Percentiles rank a stretch among this genome's conserved stretches.
These are phyloP conservation scores for Labeo rohita DNA, from an alignment of 2,113 vertebrate species.

Conservation along the genomic window DNA sequence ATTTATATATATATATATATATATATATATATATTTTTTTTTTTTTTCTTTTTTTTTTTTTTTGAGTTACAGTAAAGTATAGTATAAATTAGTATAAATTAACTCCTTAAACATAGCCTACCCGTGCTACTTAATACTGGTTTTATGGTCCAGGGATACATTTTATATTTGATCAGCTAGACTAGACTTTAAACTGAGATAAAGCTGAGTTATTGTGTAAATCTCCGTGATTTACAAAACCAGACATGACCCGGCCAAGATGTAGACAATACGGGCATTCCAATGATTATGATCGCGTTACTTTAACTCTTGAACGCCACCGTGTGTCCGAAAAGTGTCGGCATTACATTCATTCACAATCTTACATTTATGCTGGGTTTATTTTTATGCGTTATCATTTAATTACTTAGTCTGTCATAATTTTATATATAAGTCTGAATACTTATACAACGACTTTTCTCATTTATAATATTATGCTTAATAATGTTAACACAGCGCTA, in stretches of 20 bases:
- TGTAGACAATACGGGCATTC: neutral
- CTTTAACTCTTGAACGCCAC: neutral
- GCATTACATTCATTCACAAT: neutral
- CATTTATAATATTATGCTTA: neutral
- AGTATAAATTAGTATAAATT: no score
- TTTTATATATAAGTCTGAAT: neutral
- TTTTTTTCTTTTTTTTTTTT: no score
- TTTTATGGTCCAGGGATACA: no score
- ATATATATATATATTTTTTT: no score
- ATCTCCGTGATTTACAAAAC: neutral
- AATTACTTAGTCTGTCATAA: neutral
- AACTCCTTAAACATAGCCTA: no score
- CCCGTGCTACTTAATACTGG: no score
- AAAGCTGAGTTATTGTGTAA: neutral
- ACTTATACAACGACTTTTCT: neutral
- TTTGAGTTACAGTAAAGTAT: no score
- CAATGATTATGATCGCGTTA: no score
- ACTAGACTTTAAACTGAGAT: neutral
- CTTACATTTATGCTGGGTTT: neutral
- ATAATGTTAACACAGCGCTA: neutral
- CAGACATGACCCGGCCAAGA: neutral
- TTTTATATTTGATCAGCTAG: no score
- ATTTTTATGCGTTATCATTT: neutral
- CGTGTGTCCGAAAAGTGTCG: neutral
- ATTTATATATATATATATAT: no score